Evolutionary conservation across 2,888 invertebrate species (phyloP).

Genomic region (Aspidiotus rigidus): DNA sequence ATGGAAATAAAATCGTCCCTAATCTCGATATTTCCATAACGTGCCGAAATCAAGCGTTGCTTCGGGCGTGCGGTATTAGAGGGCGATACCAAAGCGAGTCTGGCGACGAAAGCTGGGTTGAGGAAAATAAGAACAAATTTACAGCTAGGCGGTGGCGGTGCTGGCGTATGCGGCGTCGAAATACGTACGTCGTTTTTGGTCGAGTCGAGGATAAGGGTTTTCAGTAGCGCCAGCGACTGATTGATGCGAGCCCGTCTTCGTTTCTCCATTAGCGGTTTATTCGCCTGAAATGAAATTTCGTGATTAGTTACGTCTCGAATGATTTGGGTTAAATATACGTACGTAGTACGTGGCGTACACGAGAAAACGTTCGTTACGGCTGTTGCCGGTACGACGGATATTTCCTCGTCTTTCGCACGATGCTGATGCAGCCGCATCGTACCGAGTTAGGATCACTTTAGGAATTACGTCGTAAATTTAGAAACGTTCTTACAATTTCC

Average conservation of each 20-base stretch:
- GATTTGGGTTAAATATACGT: background rate
- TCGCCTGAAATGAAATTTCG: constrained; percentile 48
- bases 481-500: too few relatives aligned
- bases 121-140: constrained; percentile 1
- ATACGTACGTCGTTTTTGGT: constrained; percentile 46
- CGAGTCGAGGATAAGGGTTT: constrained; percentile 61
- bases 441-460: too few relatives aligned
- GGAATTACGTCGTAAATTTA: too few relatives aligned
- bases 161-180: background rate
- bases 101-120: constrained; percentile 4
- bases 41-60: constrained; percentile 2
- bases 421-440: too few relatives aligned
- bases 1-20: constrained; percentile 4
- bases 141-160: background rate
- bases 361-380: too few relatives aligned
- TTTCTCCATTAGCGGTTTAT: constrained; percentile 72
- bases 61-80: constrained; percentile 2
- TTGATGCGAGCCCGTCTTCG: constrained; percentile 63
- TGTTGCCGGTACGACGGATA: too few relatives aligned
- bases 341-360: background rate
- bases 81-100: background rate
- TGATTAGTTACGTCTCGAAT: constrained; percentile 2
- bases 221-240: constrained; percentile 62
- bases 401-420: too few relatives aligned
- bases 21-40: constrained; percentile 4